Conservation (phyloP, 1,140 invertebrate genomes). For the Ctenoplectra terminalis region DNA sequence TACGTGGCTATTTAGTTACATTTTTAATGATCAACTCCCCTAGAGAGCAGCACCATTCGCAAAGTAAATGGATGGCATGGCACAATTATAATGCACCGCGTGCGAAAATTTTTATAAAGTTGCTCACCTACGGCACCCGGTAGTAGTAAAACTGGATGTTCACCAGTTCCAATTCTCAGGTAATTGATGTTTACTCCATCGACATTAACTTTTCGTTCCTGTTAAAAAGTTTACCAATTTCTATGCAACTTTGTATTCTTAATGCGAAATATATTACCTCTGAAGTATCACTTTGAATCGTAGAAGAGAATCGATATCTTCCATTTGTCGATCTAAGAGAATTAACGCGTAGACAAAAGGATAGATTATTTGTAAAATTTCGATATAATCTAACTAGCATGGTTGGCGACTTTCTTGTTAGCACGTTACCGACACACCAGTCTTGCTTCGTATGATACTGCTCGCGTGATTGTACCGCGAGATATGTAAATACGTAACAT, state of each 20-base stretch:
- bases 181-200: slow-evolving; percentile 87
- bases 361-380: not conserved
- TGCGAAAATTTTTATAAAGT: not conserved
- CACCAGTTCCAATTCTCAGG: slow-evolving; percentile 87
- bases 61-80: not conserved
- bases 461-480: not conserved
- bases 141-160: slow-evolving; percentile 87
- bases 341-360: not conserved
- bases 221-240: slow-evolving; percentile 4
- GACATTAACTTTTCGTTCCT: slow-evolving; percentile 85
- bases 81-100: no score
- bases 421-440: not conserved
- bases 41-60: not conserved
- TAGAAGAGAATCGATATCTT: not conserved
- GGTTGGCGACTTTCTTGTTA: not conserved
- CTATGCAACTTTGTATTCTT: not conserved
- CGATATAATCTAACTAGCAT: not conserved
- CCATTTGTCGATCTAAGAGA: not conserved
- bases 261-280: slow-evolving; percentile 6
- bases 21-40: not conserved
- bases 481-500: not conserved
- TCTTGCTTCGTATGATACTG: not conserved
- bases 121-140: slow-evolving; percentile 89
- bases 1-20: not conserved
- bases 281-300: no score